Evolutionary conservation across 2,797 vertebrate genomes (phyloP).

Genomic region (Martes flavigula): DNA sequence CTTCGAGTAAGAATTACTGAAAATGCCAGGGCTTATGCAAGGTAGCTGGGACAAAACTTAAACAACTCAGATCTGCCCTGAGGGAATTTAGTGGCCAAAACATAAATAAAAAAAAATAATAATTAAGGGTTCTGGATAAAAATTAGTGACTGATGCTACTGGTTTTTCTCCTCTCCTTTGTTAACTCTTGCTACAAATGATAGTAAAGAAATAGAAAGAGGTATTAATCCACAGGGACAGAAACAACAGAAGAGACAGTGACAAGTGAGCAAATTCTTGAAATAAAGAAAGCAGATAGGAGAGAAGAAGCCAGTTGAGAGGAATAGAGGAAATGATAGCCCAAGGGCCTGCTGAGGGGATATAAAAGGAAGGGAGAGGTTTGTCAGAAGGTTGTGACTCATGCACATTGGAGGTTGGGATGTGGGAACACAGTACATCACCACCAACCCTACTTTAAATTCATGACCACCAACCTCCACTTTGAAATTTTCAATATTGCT

Average conservation of each 20-base stretch:
- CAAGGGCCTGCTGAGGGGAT: not conserved
- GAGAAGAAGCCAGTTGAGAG: not conserved
- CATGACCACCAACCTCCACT: not conserved
- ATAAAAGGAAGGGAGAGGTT: not conserved
- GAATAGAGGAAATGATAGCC: not conserved
- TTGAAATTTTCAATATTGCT: not conserved
- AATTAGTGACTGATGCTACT: not conserved
- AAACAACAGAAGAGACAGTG: not conserved
- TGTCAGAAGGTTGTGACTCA: not conserved
- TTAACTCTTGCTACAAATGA: not conserved
- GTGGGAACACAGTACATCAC: not conserved
- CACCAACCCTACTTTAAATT: not conserved
- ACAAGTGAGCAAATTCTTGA: not conserved
- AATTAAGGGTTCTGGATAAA: not conserved
- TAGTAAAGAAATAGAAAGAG: not conserved
- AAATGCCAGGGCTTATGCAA: not conserved
- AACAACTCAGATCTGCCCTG: not conserved
- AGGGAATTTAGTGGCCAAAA: conserved; percentile 19
- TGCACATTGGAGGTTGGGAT: not conserved
- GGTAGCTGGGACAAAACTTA: not conserved
- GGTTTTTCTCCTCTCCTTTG: not conserved
- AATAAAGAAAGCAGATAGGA: not conserved
- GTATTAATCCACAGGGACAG: not conserved
- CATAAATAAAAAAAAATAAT: not conserved
- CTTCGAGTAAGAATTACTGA: not conserved